Conservation (phyloP, 2,888 invertebrate species). For the Caenorhabditis angaria region DNA sequence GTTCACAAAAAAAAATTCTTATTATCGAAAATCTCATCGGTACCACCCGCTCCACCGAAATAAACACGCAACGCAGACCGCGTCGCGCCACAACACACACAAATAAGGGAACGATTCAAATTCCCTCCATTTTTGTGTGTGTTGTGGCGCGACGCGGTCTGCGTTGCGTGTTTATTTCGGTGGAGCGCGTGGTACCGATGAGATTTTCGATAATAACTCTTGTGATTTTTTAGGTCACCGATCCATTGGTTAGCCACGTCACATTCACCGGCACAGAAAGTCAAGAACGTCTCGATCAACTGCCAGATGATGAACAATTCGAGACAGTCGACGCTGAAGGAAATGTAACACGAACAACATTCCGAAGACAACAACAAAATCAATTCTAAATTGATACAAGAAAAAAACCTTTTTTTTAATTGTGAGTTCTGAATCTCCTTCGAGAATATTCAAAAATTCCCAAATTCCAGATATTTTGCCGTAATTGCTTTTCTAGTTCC, state of each 20-base stretch:
- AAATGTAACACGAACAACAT: conserved; percentile 67
- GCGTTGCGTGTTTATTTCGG: too few relatives aligned
- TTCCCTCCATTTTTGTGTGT: too few relatives aligned
- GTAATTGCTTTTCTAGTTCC: not conserved
- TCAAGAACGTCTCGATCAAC: conserved; percentile 61
- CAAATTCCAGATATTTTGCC: not conserved
- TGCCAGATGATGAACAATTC: conserved; percentile 62
- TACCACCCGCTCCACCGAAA: too few relatives aligned
- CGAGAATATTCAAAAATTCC: not conserved
- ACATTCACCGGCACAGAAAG: conserved; percentile 71
- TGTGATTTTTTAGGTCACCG: conserved; percentile 50
- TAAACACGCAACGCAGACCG: too few relatives aligned
- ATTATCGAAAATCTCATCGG: too few relatives aligned
- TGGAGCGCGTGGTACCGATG: too few relatives aligned
- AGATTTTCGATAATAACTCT: not conserved
- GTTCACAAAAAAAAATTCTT: too few relatives aligned
- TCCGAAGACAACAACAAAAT: conserved; percentile 35
- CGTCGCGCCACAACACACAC: too few relatives aligned
- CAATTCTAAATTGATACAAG: not conserved
- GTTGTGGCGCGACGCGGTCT: too few relatives aligned
- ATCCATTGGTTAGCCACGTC: conserved; percentile 68
- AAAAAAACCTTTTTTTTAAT: not conserved
- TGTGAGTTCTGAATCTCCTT: not conserved
- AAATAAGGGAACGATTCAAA: too few relatives aligned
- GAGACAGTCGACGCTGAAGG: conserved; percentile 70